Evolutionary conservation across 2,888 invertebrate genomes (phyloP).

Genomic region (Acanthoscelides obtectus): DNA sequence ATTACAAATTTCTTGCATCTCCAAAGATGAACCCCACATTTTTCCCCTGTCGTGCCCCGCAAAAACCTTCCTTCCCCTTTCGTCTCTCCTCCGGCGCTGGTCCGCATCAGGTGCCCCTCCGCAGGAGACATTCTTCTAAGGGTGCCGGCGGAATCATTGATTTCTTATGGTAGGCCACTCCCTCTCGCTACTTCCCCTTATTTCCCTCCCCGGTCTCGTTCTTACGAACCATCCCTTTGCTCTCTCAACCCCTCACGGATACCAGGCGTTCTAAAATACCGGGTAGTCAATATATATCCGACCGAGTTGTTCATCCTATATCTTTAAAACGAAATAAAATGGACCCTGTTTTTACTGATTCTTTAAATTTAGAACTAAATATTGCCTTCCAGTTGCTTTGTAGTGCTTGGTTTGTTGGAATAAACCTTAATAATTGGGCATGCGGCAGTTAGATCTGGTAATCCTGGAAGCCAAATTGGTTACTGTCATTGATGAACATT

Average conservation of each 20-base stretch:
- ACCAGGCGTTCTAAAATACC: neutral
- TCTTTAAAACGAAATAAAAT: too few relatives aligned
- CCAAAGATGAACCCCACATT: neutral
- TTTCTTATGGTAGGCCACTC: conserved; percentile 45
- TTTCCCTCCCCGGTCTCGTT: conserved; percentile 17
- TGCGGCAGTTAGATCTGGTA: too few relatives aligned
- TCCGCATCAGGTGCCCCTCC: neutral
- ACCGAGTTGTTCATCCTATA: too few relatives aligned
- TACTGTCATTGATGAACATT: too few relatives aligned
- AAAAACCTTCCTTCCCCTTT: neutral
- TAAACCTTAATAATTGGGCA: too few relatives aligned
- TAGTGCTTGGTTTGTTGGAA: too few relatives aligned
- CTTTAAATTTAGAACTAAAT: too few relatives aligned
- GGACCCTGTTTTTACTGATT: too few relatives aligned
- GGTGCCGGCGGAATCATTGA: conserved; percentile 38
- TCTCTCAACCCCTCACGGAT: neutral
- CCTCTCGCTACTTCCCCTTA: conserved; percentile 36
- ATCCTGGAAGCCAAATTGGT: too few relatives aligned
- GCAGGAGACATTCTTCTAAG: conserved; percentile 28
- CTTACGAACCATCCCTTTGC: neutral
- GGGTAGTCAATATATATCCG: too few relatives aligned
- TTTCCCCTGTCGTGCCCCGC: neutral
- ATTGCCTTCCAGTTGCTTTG: too few relatives aligned
- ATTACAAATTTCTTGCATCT: neutral
- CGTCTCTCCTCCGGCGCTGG: neutral